A percentile compares a stretch with the other conserved stretches of the same genome.
Conservation (phyloP, 2,888 invertebrate species). For the Machimus atricapillus region DNA sequence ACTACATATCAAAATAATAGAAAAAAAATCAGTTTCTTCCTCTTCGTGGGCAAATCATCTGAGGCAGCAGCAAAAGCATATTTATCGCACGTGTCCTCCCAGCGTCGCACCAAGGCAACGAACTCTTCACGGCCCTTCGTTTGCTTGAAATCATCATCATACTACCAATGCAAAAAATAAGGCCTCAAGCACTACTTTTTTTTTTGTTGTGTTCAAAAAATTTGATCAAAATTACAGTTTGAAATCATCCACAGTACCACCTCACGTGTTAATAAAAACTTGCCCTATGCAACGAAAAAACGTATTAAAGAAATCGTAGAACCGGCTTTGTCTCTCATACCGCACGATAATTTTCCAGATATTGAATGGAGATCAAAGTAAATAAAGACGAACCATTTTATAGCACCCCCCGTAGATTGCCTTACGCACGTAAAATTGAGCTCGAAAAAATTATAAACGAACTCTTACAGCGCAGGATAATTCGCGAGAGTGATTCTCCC, state of each 20-base stretch:
- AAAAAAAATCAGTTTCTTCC: not conserved
- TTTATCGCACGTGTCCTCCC: not conserved
- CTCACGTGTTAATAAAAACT: too few relatives aligned
- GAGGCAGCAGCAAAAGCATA: not conserved
- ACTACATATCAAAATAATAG: not conserved
- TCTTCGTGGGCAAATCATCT: not conserved
- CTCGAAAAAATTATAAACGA: too few relatives aligned
- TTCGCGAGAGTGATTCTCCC: too few relatives aligned
- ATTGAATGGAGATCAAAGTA: too few relatives aligned
- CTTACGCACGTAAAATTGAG: too few relatives aligned
- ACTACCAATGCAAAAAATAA: not conserved
- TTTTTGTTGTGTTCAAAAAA: not conserved
- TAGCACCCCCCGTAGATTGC: too few relatives aligned
- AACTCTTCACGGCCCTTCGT: constrained; percentile 9
- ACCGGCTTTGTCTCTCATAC: too few relatives aligned
- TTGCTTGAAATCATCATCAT: constrained; percentile 12
- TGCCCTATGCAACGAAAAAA: too few relatives aligned
- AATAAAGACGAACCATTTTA: too few relatives aligned
- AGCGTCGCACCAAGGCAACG: constrained; percentile 8
- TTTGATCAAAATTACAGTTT: constrained; percentile 29
- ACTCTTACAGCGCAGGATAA: too few relatives aligned
- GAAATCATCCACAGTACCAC: constrained; percentile 31
- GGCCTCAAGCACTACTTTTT: constrained; percentile 23
- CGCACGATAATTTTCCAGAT: too few relatives aligned
- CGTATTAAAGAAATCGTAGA: too few relatives aligned